Conservation (phyloP, 2,888 invertebrate species). For the Merodon equestris region DNA sequence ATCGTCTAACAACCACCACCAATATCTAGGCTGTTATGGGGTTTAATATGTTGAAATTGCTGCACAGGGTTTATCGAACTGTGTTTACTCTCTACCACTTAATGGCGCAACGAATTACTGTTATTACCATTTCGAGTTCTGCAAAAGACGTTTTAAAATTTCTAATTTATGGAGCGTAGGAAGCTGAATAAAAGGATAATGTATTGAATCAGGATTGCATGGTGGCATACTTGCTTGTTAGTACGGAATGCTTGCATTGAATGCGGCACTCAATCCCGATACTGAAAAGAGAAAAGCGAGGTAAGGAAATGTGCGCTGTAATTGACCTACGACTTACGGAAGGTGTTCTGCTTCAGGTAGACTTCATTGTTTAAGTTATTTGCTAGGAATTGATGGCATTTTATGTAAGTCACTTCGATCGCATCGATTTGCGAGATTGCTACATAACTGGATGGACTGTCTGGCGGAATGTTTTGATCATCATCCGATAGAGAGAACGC, state of each 20-base stretch:
- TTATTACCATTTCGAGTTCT: too few relatives aligned
- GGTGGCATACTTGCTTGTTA: conserved; percentile 57
- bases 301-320: background rate
- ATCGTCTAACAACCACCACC: too few relatives aligned
- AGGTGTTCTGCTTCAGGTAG: conserved; percentile 72
- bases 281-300: conserved; percentile 71
- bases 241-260: conserved; percentile 75
- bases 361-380: conserved; percentile 74
- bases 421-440: conserved; percentile 74
- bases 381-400: conserved; percentile 76
- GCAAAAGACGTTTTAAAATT: too few relatives aligned
- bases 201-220: too few relatives aligned
- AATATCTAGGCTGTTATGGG: too few relatives aligned
- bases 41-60: too few relatives aligned
- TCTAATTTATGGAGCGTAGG: too few relatives aligned
- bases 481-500: conserved; percentile 62
- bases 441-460: conserved; percentile 69
- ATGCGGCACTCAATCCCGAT: conserved; percentile 74
- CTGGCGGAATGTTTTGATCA: conserved; percentile 47
- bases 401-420: conserved; percentile 77
- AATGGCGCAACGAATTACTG: too few relatives aligned
- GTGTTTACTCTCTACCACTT: too few relatives aligned
- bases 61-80: too few relatives aligned
- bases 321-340: conserved; percentile 71
- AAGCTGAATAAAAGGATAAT: too few relatives aligned